Evolutionary conservation across 1,140 invertebrate genomes (phyloP).

Genomic region (Ephestia elutella): DNA sequence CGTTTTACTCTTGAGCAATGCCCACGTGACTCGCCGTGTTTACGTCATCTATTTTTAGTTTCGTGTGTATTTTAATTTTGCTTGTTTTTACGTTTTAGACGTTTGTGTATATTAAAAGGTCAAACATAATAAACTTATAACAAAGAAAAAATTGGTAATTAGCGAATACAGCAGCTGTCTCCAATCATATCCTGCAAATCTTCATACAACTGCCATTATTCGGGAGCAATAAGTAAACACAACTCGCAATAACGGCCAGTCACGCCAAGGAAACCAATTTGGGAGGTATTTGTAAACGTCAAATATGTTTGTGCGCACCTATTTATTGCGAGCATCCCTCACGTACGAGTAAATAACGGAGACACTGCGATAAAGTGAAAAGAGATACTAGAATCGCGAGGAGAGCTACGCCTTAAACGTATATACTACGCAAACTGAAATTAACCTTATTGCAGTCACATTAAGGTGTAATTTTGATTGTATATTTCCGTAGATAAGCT

Average conservation of each 20-base stretch:
- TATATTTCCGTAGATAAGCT: conserved; percentile 30
- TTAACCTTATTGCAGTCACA: conserved; percentile 28
- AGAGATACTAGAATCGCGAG: conserved; percentile 55
- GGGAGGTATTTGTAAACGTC: conserved; percentile 67
- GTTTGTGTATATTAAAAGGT: too few species aligned
- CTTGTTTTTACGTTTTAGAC: too few species aligned
- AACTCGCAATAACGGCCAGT: conserved; percentile 55
- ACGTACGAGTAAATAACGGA: conserved; percentile 69
- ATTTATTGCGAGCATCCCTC: conserved; percentile 70
- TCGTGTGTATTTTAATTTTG: background rate
- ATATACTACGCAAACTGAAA: conserved; percentile 16
- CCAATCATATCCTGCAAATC: conserved; percentile 9
- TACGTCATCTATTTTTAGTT: conserved; percentile 14
- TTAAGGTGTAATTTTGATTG: conserved; percentile 35
- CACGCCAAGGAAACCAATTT: conserved; percentile 64
- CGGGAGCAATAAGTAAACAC: conserved; percentile 50
- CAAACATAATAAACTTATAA: too few species aligned
- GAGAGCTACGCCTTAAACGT: conserved; percentile 37
- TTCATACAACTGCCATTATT: conserved; percentile 22
- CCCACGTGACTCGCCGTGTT: conserved; percentile 9
- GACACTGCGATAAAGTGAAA: conserved; percentile 69
- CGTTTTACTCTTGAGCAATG: conserved; percentile 10
- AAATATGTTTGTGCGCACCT: conserved; percentile 69
- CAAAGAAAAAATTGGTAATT: background rate
- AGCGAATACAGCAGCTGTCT: background rate